These are phyloP conservation scores for Dermatemys mawii DNA, from an alignment of 2,113 vertebrate species.

Conservation along the genomic window DNA sequence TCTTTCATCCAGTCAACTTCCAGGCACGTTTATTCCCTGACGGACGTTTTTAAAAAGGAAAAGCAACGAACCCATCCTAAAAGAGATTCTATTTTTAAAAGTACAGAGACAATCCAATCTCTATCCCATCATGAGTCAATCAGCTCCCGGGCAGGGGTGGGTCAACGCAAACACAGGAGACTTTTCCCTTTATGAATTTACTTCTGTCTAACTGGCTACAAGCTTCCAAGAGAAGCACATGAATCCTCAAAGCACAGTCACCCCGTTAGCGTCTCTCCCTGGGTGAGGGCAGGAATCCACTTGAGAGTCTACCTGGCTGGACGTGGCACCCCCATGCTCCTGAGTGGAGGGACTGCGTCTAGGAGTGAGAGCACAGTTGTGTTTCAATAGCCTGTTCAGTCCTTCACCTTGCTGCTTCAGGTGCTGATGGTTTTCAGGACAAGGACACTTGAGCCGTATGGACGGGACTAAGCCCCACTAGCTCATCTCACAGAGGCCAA, in stretches of 20 bases:
- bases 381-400: neutral
- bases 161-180: neutral
- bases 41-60: neutral
- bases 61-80: neutral
- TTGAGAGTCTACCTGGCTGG: neutral
- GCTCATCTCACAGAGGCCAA: neutral
- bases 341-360: neutral
- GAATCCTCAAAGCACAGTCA: neutral
- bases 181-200: neutral
- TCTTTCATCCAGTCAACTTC: neutral
- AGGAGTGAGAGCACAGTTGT: neutral
- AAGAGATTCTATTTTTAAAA: neutral
- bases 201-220: neutral
- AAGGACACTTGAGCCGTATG: neutral
- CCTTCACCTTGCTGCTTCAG: neutral
- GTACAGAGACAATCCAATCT: neutral
- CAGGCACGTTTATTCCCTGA: neutral
- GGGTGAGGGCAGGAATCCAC: neutral
- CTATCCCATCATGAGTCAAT: neutral
- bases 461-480: neutral
- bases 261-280: neutral
- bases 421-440: neutral
- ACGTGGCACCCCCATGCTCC: neutral
- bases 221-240: neutral
- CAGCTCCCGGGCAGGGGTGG: neutral